Base-by-base conservation (phyloP, 2,888 invertebrate species). In the Microplitis deprimator region DNA sequence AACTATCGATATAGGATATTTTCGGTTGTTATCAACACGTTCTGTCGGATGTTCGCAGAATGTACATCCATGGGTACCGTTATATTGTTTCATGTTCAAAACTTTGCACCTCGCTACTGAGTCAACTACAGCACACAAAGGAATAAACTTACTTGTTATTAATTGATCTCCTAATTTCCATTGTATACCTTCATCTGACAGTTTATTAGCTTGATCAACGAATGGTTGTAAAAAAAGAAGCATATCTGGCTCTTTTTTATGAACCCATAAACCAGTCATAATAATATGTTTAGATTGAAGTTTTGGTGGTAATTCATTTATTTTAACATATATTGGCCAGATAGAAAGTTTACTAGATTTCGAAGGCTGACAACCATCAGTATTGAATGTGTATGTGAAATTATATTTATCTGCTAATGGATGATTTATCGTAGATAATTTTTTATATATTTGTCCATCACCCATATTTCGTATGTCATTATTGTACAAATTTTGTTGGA, bases 21-120 rank as follows among this genome's bases (percentile, higher is more conserved):
- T 73, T 29, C 67, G 59, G 7, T 62, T 69, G 5, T 75, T 60
- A 16, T 76, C n/a, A 10, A 79, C 59, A n/a, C 17, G 3, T 60
- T 77, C 76, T 0, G 72, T 75, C 10, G 74, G 69, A 40, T 79
- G 77, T 13, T 71, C 60, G 50, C 82, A 82, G 38, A 74, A 79
- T 13, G 78, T 81, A 61, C 82, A 81, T 4, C 80, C 79, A 74
- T 70, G 72, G 6, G 13, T 69, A n/a, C 81, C 81, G 20, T 81
- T 81, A 38, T 75, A 81, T 64, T 76, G 75, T 64, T 77, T 81
- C 78, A 83, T 81, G 13, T 77, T 76, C 5, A 82, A 29, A 5
- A 82, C 38, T 70, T 72, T 69, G 41, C 76, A 78, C 6, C 80
- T 62, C 17, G 80, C 80, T 16, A 72, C 74, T 3, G 81, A 80